phyloP scores from a whole-genome alignment of 2,113 vertebrate genomes.

The Alligator sinensis region DNA sequence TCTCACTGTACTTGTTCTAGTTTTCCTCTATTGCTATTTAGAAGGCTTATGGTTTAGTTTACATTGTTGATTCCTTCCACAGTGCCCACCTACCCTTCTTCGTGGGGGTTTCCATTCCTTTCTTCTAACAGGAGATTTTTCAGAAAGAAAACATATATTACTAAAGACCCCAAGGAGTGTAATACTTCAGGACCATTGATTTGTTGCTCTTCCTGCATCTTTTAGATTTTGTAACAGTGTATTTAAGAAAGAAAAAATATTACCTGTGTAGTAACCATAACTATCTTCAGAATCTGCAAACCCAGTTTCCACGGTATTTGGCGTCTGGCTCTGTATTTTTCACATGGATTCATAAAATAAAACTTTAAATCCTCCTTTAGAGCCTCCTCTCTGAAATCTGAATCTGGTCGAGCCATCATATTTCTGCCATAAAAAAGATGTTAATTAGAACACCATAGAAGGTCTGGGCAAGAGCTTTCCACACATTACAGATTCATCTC shows the following conservation, averaged over 20 bases:
- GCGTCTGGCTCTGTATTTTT: constrained; percentile 91
- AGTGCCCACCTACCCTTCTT: not conserved
- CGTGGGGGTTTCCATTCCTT: not conserved
- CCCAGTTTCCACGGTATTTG: constrained; percentile 95
- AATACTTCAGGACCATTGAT: not conserved
- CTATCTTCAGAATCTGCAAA: constrained; percentile 95
- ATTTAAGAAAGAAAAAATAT: not conserved
- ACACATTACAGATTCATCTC: not conserved
- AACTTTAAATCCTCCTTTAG: constrained; percentile 93
- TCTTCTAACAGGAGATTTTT: not conserved
- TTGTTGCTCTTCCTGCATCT: not conserved
- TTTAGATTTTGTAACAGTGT: not conserved
- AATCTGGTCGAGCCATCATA: constrained; percentile 75
- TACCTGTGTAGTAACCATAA: constrained; percentile 97
- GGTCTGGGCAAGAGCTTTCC: not conserved
- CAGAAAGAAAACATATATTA: not conserved
- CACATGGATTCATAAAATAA: constrained; percentile 99
- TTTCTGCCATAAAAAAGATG: constrained; percentile 73
- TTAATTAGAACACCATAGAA: constrained; percentile 39
- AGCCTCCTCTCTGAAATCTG: constrained; percentile 77
- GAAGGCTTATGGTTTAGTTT: not conserved
- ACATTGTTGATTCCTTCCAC: not conserved
- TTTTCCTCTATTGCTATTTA: not conserved
- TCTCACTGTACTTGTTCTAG: not conserved
- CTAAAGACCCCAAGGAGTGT: not conserved